phyloP scores from a whole-genome alignment of 1,140 invertebrate genomes.

The Maniola jurtina region DNA sequence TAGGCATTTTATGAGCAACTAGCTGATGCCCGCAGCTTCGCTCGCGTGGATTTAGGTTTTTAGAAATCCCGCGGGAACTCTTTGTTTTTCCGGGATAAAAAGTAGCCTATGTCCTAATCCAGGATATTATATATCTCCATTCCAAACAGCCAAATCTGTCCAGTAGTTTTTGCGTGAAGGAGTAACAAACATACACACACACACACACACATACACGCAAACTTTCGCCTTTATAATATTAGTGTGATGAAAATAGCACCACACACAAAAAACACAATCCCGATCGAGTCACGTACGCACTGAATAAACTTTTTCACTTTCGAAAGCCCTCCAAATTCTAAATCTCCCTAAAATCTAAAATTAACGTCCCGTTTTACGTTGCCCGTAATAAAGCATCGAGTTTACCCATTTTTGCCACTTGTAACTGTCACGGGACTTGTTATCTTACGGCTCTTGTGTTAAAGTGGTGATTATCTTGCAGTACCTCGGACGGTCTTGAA shows the following conservation, averaged over 20 bases:
- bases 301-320: constrained; percentile 43
- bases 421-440: constrained; percentile 23
- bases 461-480: constrained; percentile 73
- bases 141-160: too few relatives aligned
- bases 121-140: too few relatives aligned
- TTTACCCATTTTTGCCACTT: constrained; percentile 19
- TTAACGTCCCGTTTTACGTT: constrained; percentile 53
- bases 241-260: constrained; percentile 14
- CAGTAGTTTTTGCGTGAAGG: too few relatives aligned
- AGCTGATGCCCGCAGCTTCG: too few relatives aligned
- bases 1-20: too few relatives aligned
- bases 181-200: too few relatives aligned
- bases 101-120: too few relatives aligned
- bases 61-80: too few relatives aligned
- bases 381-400: constrained; percentile 39
- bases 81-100: too few relatives aligned
- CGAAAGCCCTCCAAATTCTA: constrained; percentile 38
- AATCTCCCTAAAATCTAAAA: constrained; percentile 64
- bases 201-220: too few relatives aligned
- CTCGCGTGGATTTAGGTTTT: too few relatives aligned
- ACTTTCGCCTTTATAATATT: too few relatives aligned
- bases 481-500: constrained; percentile 92
- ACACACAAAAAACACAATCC: constrained; percentile 15
- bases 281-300: constrained; percentile 42
- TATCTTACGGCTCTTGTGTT: constrained; percentile 30